Conservation (phyloP, 1,140 invertebrate genomes). For the Hylaeus volcanicus region DNA sequence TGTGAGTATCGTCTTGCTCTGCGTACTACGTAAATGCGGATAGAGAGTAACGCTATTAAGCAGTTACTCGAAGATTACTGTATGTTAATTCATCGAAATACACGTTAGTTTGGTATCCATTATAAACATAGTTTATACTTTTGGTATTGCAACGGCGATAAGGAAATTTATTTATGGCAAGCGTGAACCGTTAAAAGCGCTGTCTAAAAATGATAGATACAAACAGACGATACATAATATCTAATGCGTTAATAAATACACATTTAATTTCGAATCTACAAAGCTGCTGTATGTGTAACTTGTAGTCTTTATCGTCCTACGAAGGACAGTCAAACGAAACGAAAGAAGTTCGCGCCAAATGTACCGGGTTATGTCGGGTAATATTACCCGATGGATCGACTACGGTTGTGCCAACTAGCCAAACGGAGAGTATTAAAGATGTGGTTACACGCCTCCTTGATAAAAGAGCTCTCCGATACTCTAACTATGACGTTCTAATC, state of each 20-base stretch:
- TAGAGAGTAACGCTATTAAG: not conserved
- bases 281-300: constrained; percentile 67
- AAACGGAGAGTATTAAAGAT: constrained; percentile 87
- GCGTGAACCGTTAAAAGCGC: not conserved
- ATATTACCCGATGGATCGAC: constrained; percentile 94
- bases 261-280: constrained; percentile 33
- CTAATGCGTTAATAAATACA: constrained; percentile 8
- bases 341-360: constrained; percentile 77
- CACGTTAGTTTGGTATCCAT: constrained; percentile 12
- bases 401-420: constrained; percentile 91
- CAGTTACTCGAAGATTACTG: not conserved
- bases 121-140: constrained; percentile 3
- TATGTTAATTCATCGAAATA: not conserved
- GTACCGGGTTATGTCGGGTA: constrained; percentile 88
- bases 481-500: constrained; percentile 88
- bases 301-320: constrained; percentile 79
- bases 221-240: constrained; percentile 1
- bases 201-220: not conserved
- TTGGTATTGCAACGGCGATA: not conserved
- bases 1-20: constrained; percentile 66
- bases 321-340: constrained; percentile 79
- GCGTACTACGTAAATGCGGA: not conserved
- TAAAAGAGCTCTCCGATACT: constrained; percentile 88
- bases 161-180: constrained; percentile 1
- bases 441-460: constrained; percentile 91